Evolutionary conservation across 1,140 invertebrate species (phyloP), one percentile per base, ranked within the genome.

Genomic region (Vanessa atalanta): DNA sequence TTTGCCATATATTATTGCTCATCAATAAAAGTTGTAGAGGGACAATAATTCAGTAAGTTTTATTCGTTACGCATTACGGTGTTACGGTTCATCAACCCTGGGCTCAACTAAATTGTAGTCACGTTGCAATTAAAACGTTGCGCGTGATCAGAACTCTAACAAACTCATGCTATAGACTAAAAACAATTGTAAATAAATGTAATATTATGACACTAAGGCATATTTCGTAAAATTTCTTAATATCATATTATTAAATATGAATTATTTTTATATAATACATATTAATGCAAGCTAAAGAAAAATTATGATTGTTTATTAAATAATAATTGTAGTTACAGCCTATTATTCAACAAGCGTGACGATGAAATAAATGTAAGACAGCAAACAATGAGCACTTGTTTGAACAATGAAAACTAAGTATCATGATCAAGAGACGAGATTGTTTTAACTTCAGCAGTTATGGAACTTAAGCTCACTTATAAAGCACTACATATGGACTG

Each of bases 11-110:
- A 47, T 23, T 37, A 57, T 26, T 20, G 55, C 63, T 72, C 65
- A 65, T 75, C 57, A 65, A 60, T 65, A 65, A 72, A 72, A 65
- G 50, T 65, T 50, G 65, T 65, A 23, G 31, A 69, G 47, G 15
- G 53, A 72, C 50, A 61, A 76, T 69, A 72, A 70, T 50, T 72
- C 66, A 75, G 37, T 26, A 14, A 50, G 48, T 72, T 43, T n/a
- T 51, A 55, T 70, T 74, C 63, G 69, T 77, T 48, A 72, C 63
- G 72, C 65, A 51, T 65, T 76, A 87, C 84, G 83, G 85, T 84
- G 83, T 70, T 68, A 67, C 53, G 60, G 85, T 82, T 89, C 87
- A 79, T 82, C 82, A 85, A 87, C 85, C 85, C 80, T 74, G 47
- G 60, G 72, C 16, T 78, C 51, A 69, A 69, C 23, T 64, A 65